Base-by-base conservation (phyloP, 1,140 invertebrate genomes). In the Drosophila kikkawai region DNA sequence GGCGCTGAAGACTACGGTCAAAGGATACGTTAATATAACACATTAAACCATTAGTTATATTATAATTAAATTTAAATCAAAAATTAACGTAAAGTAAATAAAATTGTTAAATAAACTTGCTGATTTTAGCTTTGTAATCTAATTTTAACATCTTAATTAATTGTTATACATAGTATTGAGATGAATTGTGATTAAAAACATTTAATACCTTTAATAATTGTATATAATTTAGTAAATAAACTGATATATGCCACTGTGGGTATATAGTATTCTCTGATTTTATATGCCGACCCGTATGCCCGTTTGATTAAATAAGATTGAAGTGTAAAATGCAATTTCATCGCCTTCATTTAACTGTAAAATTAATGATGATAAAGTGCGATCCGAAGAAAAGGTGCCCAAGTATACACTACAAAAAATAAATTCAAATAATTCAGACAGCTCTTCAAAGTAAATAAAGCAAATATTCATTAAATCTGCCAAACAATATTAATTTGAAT, bases 301-400 rank as follows among this genome's bases (percentile, higher is more conserved):
- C 47, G 53, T 47, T 60, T 82, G 80, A 82, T 82, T 82, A 82
- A 81, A 77, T 74, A 77, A 61, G 32, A 55, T 48, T 45, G 32
- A 53, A 73, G 29, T 22, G 47, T 44, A n/a, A 50, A 82, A 82
- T 82, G 80, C 63, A 74, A 82, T 82, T 82, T 82, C 58, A 74
- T 78, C 58, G 74, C 74, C 53, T 65, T 34, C 53, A 64, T 78
- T 82, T 82, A 82, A 82, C 56, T 65, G 79, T 65, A 55, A 64
- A 77, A 82, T 78, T 82, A 74, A 80, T 80, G 78, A 69, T 68
- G 59, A 61, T 67, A 78, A 80, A 69, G 22, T 59, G 50, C 19
- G 42, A 15, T 17, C 53, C 7, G 45, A 56, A 17, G 26, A 22
- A 47, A 41, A 29, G 41, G 51, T 68, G 48, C 39, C 39, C 11